phyloP scores from a whole-genome alignment of 2,113 vertebrate species.

The Beaufortia kweichowensis region DNA sequence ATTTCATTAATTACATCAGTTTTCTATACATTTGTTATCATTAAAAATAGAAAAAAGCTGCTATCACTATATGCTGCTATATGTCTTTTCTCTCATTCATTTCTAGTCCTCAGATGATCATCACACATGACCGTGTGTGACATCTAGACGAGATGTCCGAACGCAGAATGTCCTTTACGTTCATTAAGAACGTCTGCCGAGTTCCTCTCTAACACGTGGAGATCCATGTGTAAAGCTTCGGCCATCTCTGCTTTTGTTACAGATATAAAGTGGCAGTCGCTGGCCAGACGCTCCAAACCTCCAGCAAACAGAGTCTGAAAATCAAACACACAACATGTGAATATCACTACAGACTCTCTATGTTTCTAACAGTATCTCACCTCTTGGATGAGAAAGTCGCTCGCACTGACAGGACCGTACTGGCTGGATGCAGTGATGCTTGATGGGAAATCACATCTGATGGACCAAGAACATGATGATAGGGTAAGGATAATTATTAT shows the following conservation, averaged over 20 bases:
- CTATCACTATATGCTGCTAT: too few species aligned
- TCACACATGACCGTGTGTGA: constrained; percentile 15
- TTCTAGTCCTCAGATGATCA: neutral
- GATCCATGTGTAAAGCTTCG: constrained; percentile 67
- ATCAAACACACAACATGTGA: neutral
- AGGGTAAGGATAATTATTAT: too few species aligned
- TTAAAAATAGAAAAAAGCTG: too few species aligned
- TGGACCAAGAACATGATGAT: neutral
- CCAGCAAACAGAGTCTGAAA: constrained; percentile 72
- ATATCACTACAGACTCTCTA: neutral
- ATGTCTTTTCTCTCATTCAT: neutral
- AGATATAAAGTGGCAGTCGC: constrained; percentile 63
- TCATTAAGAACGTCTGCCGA: constrained; percentile 65
- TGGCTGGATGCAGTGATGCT: neutral
- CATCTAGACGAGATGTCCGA: neutral
- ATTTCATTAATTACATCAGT: too few species aligned
- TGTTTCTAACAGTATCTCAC: constrained; percentile 57
- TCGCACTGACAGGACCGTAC: constrained; percentile 57
- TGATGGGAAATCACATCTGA: constrained; percentile 23
- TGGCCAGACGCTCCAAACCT: constrained; percentile 65
- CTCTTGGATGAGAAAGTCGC: constrained; percentile 72
- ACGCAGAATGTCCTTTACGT: constrained; percentile 29
- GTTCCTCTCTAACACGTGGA: constrained; percentile 66
- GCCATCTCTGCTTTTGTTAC: constrained; percentile 69
- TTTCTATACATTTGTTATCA: too few species aligned